Evolutionary conservation across 2,113 vertebrate genomes (phyloP).

Genomic region (Hemiprocne comata): DNA sequence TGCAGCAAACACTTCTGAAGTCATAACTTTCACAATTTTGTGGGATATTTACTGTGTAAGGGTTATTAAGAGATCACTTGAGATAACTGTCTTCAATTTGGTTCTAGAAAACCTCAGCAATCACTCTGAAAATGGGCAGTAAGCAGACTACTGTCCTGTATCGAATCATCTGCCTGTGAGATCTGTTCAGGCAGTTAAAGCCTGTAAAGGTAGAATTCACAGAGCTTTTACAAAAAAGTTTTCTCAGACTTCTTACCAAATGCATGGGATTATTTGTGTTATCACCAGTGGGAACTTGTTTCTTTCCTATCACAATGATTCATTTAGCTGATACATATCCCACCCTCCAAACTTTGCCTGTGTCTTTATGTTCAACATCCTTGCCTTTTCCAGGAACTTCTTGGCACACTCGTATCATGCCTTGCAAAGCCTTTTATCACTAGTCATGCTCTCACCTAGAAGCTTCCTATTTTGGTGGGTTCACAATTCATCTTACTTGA

Average conservation of each 20-base stretch:
- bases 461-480: background rate
- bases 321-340: background rate
- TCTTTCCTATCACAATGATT: background rate
- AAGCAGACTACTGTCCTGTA: background rate
- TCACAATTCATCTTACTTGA: background rate
- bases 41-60: background rate
- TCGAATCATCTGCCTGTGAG: background rate
- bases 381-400: background rate
- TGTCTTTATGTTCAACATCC: background rate
- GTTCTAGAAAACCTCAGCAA: background rate
- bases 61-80: constrained; percentile 14
- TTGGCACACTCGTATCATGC: background rate
- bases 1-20: background rate
- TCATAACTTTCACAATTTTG: background rate
- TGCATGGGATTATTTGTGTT: background rate
- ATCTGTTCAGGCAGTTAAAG: background rate
- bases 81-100: constrained; percentile 24
- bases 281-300: background rate
- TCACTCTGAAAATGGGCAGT: background rate
- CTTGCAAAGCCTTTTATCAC: background rate
- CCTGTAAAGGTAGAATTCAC: background rate
- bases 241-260: background rate
- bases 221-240: background rate
- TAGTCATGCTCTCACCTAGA: background rate
- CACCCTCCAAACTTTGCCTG: background rate